Base-by-base conservation (phyloP, 1,140 invertebrate genomes). In the Aphaenogaster rudis region DNA sequence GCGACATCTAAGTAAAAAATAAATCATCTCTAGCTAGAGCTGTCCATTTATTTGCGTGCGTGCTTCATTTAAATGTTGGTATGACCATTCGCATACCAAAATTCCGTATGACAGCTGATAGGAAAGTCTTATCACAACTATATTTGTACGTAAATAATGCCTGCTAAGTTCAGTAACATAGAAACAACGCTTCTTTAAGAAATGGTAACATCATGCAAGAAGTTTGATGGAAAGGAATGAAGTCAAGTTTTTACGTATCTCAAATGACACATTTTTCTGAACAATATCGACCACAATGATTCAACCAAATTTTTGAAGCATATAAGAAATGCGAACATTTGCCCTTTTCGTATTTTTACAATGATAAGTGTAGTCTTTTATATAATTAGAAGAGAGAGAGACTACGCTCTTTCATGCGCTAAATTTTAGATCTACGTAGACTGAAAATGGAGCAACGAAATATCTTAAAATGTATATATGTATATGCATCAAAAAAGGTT, bases 1-100 rank as follows among this genome's bases (percentile, higher is more conserved):
- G 48, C 66, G 54, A 77, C 17, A 72, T 64, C 89, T 91, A 91
- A 67, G 82, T 91, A 88, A 88, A 91, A 91, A 91, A 91, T 91
- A 87, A 91, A 87, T 91, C 36, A 48, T 86, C 76, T 85, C 74
- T 88, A 91, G 42, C 59, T 84, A 91, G 50, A 81, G 36, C 78
- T 77, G 61, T 54, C 1, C 45, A 17, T 36, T 69, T 64, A 42
- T 45, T 71, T 64, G 59, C 74, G 36, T 45, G 61, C 48, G 17
- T 85, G 59, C 48, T 45, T 79, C 4, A 28, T 64, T 54, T 54
- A 69, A 81, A 63, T 52, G 13, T 50, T 28, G 52, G 45, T 63
- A 80, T 17, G 50, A 45, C n/a, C 8, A n/a, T 63, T 72, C 3
- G 79, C 52, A 74, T 57, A 45, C 11, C 42, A 59, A 42, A 39